phyloP scores from a whole-genome alignment of 2,888 invertebrate genomes.

The Myopa testacea region DNA sequence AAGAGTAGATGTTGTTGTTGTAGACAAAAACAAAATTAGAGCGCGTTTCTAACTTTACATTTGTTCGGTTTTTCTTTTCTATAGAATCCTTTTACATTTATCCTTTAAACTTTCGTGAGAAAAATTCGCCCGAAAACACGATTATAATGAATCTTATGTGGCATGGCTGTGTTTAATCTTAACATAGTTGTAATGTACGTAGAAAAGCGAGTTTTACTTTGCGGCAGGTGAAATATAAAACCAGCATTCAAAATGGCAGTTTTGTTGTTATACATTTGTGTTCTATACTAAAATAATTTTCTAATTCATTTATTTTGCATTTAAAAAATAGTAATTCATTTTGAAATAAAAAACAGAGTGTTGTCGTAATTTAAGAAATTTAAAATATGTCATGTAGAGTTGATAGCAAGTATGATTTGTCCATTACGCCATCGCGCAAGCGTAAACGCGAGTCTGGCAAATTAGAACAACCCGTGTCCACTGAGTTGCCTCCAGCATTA shows the following conservation, averaged over 20 bases:
- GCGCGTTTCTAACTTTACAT: no score
- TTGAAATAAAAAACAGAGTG: background rate
- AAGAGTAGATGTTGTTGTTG: no score
- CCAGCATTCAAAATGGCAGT: conserved; percentile 43
- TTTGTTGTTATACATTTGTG: background rate
- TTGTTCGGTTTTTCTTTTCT: no score
- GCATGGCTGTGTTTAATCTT: background rate
- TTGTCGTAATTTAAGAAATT: background rate
- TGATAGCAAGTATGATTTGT: conserved; percentile 25
- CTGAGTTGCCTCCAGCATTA: background rate
- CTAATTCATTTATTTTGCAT: background rate
- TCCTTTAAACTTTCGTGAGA: no score
- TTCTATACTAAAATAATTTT: background rate
- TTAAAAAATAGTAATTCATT: background rate
- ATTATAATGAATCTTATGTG: background rate
- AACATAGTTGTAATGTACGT: conserved; percentile 15
- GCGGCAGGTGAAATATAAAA: conserved; percentile 18
- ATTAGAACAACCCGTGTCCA: background rate
- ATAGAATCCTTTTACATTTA: no score
- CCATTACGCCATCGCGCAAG: conserved; percentile 60
- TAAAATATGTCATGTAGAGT: conserved; percentile 30
- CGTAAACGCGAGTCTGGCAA: conserved; percentile 61
- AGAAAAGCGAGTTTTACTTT: background rate
- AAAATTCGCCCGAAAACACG: no score
- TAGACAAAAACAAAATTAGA: no score